Evolutionary conservation across 2,797 vertebrate genomes (phyloP), one percentile per base, ranked within the genome.

Genomic region (Myiotriccus ornatus): DNA sequence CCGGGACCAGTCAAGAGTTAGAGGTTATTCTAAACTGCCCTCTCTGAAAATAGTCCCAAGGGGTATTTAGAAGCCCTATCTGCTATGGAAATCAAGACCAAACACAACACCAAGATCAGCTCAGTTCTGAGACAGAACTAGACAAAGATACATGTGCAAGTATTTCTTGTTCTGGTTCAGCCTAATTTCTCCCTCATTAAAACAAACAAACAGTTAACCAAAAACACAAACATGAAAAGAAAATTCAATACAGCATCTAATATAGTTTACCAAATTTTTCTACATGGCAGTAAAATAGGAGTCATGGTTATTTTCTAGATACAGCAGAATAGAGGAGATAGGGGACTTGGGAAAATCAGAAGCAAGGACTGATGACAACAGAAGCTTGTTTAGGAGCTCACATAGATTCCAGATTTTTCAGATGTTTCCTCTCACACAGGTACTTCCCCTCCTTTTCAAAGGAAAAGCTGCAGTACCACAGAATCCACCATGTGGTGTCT

Each of bases 401-500:
- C 9, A 12, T 19, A 59, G 9, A 37, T 41, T 59, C 41, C 47
- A 41, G 60, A 46, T 57, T 80, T 68, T 92, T 88, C 43, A 81
- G 57, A 49, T 65, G 23, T 34, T 95, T 91, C 63, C 74, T 82
- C 63, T 73, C 47, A 67, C 41, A 32, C 34, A 93, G 77, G 89
- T 94, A 84, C 50, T 78, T 90, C 47, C 32, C 22, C n/a, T 73
- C 65, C 28, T 69, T 57, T 60, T 53, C 52, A 50, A 70, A 85
- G 46, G 77, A 92, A 76, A 88, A 93, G 81, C 46, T 95, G 95
- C 84, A 94, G 50, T 96, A 96, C 90, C 94, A 93, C 74, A 93
- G 78, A 95, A 88, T 89, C 89, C 89, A 96, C 92, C 80, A 86
- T 94, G 95, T 89, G 93, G 91, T 97, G 96, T 84, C 95, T 96